Evolutionary conservation across 2,888 invertebrate genomes (phyloP).

Genomic region (Leucania comma): DNA sequence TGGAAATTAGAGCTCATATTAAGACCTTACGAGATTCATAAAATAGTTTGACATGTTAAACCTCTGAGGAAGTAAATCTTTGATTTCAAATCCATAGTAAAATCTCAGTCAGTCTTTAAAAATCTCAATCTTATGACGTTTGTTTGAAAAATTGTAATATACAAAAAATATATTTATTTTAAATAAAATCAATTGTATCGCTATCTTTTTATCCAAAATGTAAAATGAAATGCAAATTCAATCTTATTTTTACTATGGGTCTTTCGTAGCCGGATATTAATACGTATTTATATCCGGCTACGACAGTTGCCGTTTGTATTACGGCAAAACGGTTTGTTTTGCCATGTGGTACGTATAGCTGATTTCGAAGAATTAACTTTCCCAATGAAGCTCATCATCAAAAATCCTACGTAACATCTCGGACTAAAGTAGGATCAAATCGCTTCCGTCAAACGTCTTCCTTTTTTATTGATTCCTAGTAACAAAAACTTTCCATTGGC

Average conservation of each 20-base stretch:
- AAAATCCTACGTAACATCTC: conserved; percentile 28
- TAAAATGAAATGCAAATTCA: no score
- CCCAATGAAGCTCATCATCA: conserved; percentile 13
- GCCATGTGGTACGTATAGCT: not conserved
- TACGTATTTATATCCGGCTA: no score
- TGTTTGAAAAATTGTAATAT: no score
- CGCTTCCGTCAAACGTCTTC: conserved; percentile 69
- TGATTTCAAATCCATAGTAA: conserved; percentile 3
- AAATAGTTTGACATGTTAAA: conserved; percentile 44
- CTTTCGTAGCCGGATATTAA: no score
- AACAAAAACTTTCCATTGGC: conserved; percentile 66
- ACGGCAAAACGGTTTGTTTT: no score
- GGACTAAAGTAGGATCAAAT: conserved; percentile 31
- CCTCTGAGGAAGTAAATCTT: conserved; percentile 12
- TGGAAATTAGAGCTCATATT: conserved; percentile 17
- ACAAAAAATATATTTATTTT: no score
- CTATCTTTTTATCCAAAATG: no score
- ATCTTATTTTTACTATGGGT: no score
- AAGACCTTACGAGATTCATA: conserved; percentile 21
- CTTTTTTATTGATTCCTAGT: conserved; percentile 61
- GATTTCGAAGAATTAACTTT: conserved; percentile 24
- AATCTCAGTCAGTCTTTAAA: no score
- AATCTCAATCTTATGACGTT: no score
- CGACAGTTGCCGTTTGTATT: no score
- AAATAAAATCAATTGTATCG: no score